Percentiles rank a stretch among this genome's conserved stretches.
phyloP scores from a whole-genome alignment of 2,113 vertebrate genomes.

The Cyanoramphus novaezelandiae region DNA sequence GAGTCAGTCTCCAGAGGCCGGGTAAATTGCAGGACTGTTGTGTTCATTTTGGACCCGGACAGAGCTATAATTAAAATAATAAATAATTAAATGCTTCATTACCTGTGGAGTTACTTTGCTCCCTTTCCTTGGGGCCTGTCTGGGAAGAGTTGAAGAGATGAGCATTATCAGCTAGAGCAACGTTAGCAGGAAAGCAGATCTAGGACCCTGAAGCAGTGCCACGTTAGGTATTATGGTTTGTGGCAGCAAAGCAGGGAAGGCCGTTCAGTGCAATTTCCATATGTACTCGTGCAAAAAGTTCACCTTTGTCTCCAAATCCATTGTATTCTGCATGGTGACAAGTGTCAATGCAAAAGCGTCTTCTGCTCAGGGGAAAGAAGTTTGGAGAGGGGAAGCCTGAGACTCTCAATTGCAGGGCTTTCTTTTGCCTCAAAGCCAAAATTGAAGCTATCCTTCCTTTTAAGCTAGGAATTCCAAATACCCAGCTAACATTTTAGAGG shows the following conservation, averaged over 20 bases:
- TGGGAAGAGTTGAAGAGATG: neutral
- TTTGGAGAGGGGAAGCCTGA: neutral
- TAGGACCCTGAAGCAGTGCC: neutral
- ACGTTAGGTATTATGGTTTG: neutral
- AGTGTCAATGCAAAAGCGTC: neutral
- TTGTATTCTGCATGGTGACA: neutral
- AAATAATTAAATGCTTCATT: constrained; percentile 24
- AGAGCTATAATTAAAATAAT: constrained; percentile 56
- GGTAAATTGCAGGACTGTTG: constrained; percentile 22
- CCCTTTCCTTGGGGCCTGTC: constrained; percentile 12
- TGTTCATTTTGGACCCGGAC: neutral
- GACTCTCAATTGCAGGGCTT: neutral
- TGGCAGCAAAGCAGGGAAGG: neutral
- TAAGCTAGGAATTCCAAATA: neutral
- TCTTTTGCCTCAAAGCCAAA: neutral
- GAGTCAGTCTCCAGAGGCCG: constrained; percentile 33
- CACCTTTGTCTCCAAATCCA: neutral
- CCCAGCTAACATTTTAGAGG: neutral
- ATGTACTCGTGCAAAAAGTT: neutral
- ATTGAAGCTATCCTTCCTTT: neutral
- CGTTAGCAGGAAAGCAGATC: neutral
- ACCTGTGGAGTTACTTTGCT: constrained; percentile 37
- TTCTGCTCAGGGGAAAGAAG: neutral
- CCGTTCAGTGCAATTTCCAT: neutral
- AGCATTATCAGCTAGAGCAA: neutral